phyloP scores from a whole-genome alignment of 2,113 vertebrate genomes.

The Vombatus ursinus region DNA sequence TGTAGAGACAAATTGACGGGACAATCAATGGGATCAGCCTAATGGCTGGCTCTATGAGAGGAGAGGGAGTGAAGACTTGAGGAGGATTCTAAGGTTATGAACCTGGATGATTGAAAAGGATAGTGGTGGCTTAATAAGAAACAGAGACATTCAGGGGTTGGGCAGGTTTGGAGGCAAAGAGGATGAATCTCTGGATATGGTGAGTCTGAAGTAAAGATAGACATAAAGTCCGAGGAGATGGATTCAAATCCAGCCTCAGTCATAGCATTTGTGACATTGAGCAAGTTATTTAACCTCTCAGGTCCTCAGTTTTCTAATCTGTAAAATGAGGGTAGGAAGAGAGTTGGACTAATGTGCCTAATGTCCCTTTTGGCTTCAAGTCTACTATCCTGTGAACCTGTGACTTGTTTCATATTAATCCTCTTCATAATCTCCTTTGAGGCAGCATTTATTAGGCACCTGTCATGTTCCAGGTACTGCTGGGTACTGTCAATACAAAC shows the following conservation, averaged over 20 bases:
- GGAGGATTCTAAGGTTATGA: neutral
- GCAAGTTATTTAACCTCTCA: neutral
- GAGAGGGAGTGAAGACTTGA: neutral
- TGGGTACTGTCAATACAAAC: neutral
- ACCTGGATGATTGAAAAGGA: neutral
- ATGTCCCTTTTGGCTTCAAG: constrained; percentile 19
- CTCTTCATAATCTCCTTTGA: neutral
- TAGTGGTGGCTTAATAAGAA: neutral
- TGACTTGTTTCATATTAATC: constrained; percentile 18
- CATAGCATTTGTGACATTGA: neutral
- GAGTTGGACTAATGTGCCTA: neutral
- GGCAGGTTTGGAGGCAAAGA: neutral
- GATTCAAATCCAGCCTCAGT: neutral
- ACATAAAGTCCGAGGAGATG: neutral
- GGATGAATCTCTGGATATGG: neutral
- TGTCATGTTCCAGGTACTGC: neutral
- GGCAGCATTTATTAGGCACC: neutral
- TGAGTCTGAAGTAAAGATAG: neutral
- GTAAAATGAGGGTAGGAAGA: neutral
- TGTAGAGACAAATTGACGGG: neutral
- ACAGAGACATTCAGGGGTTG: neutral
- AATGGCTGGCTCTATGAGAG: neutral
- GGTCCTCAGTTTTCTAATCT: neutral
- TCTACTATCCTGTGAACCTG: neutral
- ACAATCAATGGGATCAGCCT: no score